Evolutionary conservation across 2,113 vertebrate genomes (phyloP).

Genomic region (Myrmecophaga tridactyla): DNA sequence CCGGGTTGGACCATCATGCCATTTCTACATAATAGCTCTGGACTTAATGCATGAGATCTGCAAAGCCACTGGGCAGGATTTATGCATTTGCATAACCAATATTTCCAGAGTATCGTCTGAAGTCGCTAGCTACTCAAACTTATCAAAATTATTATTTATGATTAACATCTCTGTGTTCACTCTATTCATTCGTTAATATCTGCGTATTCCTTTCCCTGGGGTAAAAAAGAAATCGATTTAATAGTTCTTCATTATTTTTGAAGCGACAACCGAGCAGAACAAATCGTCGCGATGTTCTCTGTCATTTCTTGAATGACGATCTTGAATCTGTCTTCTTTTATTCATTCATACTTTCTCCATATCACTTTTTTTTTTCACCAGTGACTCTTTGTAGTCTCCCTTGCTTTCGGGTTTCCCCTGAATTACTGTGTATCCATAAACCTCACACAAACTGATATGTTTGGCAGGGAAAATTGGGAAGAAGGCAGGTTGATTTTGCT

Average conservation of each 20-base stretch:
- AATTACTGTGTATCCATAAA: constrained; percentile 46
- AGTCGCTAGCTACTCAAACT: constrained; percentile 48
- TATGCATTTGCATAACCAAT: constrained; percentile 30
- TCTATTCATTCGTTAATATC: constrained; percentile 69
- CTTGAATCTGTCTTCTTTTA: constrained; percentile 58
- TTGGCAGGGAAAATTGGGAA: constrained; percentile 56
- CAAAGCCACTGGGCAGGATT: constrained; percentile 48
- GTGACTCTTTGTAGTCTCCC: constrained; percentile 37
- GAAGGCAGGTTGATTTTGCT: constrained; percentile 40
- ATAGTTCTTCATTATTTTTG: constrained; percentile 72
- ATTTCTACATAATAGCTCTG: constrained; percentile 70
- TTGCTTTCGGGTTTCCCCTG: constrained; percentile 65
- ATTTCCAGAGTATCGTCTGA: constrained; percentile 44
- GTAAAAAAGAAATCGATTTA: constrained; percentile 43
- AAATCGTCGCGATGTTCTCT: constrained; percentile 64
- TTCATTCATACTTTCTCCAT: constrained; percentile 26
- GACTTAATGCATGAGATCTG: constrained; percentile 59
- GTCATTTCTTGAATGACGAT: constrained; percentile 71
- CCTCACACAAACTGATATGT: constrained; percentile 38
- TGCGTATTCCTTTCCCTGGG: constrained; percentile 57
- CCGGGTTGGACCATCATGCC: constrained; percentile 67
- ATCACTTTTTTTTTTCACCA: background rate
- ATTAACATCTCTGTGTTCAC: constrained; percentile 61
- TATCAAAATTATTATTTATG: constrained; percentile 74
- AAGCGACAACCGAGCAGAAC: constrained; percentile 70